A percentile compares a stretch with the other conserved stretches of the same genome.
phyloP scores from a whole-genome alignment of 2,113 vertebrate species.

The Leucosticte australis region DNA sequence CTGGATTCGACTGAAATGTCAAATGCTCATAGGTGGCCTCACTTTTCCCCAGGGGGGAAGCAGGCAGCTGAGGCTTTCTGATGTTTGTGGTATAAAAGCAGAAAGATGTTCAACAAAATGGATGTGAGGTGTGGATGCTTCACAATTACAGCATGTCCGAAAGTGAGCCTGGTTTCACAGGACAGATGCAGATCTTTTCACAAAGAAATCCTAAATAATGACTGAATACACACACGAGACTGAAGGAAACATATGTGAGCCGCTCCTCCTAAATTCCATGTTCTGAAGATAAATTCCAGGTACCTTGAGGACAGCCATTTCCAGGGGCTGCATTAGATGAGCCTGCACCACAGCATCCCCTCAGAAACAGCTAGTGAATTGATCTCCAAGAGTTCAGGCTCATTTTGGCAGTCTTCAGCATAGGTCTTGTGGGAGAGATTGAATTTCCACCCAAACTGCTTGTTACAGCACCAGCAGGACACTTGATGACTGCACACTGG shows the following conservation, averaged over 20 bases:
- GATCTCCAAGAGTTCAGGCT: background rate
- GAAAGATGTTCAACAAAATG: background rate
- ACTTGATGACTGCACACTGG: background rate
- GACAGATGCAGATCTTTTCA: background rate
- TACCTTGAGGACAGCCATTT: background rate
- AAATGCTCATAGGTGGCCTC: background rate
- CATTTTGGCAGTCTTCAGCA: background rate
- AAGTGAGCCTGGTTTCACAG: background rate
- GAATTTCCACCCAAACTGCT: background rate
- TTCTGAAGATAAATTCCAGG: background rate
- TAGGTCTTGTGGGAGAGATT: background rate
- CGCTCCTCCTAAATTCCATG: background rate
- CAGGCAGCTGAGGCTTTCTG: background rate
- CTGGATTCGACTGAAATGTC: slow-evolving; percentile 25
- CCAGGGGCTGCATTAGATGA: background rate
- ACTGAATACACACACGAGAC: background rate
- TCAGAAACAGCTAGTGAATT: background rate
- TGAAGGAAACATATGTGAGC: background rate
- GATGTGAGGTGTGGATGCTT: background rate
- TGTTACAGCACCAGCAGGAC: background rate
- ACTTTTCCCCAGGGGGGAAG: background rate
- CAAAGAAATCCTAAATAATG: background rate
- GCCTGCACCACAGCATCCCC: background rate
- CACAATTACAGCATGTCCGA: background rate
- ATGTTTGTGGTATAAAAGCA: background rate